Base-by-base conservation (phyloP, 2,797 vertebrate genomes). In the Etheostoma perlongum region DNA sequence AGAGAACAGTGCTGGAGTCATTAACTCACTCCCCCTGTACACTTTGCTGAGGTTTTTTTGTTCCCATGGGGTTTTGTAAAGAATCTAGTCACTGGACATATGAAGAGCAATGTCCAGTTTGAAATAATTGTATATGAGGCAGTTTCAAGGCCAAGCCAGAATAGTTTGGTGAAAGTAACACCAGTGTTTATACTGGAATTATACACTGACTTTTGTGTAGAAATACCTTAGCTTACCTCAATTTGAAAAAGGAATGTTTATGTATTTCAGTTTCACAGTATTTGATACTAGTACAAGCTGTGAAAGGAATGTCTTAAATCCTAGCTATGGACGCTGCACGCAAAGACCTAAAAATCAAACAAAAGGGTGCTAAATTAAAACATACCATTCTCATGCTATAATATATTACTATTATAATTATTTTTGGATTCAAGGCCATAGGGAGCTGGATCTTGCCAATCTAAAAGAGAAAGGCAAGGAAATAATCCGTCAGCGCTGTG, bases 301-400 rank as follows among this genome's bases (percentile, higher is more conserved):
- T 87, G 87, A 88, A 89, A 88, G 81, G 83, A 90, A 88, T 84
- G 83, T 83, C 21, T 59, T 70, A 18, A 61, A 70, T 63, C 21
- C 25, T n/a, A 67, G 69, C 83, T 12, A 62, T 73, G 79, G 69
- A 74, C 27, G 1, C 23, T 67, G 78, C 82, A 86, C 58, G 23
- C 82, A 74, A 14, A 64, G 61, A 71, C 51, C 57, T 73, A 72
- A 51, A 88, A 91, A 69, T 81, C 85, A 89, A 91, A 88, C 77
- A 89, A 68, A 74, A 85, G 61, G 64, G 40, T 73, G 64, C 67
- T 69, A 77, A 88, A 82, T 86, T 73, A 53, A 82, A 89, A 82
- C 65, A 84, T 72, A 76, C 67, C 78, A 48, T 33, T 54, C 53
- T 62, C 52, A 23, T 49, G 48, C 6, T 66, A 30, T 51, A 40